Evolutionary conservation across 2,888 invertebrate genomes (phyloP).

Genomic region (Drepana falcataria): DNA sequence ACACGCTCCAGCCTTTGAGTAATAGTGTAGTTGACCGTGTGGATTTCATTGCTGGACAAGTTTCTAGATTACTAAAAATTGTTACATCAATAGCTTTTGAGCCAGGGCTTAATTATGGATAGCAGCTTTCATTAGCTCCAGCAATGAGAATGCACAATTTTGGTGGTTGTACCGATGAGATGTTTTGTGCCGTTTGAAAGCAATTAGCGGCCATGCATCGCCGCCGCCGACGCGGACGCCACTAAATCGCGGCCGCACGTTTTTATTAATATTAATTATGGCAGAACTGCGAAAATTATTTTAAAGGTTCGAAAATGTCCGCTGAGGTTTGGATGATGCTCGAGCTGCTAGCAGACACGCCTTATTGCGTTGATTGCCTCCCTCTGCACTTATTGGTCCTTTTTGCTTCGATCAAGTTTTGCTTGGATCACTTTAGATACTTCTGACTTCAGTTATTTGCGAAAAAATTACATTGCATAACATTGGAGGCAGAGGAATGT

Average conservation of each 20-base stretch:
- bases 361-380: neutral
- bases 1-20: conserved; percentile 12
- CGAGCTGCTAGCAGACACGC: conserved; percentile 23
- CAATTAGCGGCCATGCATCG: conserved; percentile 34
- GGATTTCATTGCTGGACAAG: neutral
- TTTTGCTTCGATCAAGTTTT: neutral
- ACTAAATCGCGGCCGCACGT: conserved; percentile 68
- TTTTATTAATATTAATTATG: conserved; percentile 64
- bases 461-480: too few species aligned
- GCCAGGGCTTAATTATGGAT: too few species aligned
- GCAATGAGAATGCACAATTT: too few species aligned
- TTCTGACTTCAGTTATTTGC: neutral
- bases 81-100: too few species aligned
- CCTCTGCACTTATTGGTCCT: neutral
- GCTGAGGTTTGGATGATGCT: conserved; percentile 56
- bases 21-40: neutral
- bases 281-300: conserved; percentile 65
- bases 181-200: neutral
- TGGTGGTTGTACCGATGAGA: too few species aligned
- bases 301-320: conserved; percentile 75
- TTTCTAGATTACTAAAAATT: too few species aligned
- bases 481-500: too few species aligned
- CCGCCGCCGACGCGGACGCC: conserved; percentile 62
- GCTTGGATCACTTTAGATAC: neutral
- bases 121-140: too few species aligned